Evolutionary conservation across 2,888 invertebrate genomes (phyloP).

Genomic region (Euplexia lucipara): DNA sequence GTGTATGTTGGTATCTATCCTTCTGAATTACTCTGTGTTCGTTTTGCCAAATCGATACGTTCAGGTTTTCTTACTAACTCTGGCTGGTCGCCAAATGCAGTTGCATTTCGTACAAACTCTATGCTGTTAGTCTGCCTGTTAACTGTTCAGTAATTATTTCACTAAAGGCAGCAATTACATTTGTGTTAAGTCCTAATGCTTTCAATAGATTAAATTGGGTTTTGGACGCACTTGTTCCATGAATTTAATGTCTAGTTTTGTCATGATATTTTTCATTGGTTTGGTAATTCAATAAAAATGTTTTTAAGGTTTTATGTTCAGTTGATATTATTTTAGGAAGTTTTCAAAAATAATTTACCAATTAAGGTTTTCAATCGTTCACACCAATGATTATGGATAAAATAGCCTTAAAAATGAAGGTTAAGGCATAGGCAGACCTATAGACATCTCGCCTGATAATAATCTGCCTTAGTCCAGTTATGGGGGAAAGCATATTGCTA

Average conservation of each 20-base stretch:
- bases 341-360: no score
- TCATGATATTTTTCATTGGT: background rate
- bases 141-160: constrained; percentile 58
- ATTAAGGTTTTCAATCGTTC: no score
- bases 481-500: no score
- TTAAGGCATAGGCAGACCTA: no score
- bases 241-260: constrained; percentile 33
- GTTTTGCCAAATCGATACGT: constrained; percentile 73
- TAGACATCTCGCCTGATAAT: no score
- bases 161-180: constrained; percentile 47
- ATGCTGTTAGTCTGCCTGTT: constrained; percentile 27
- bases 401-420: no score
- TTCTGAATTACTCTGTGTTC: constrained; percentile 3
- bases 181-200: constrained; percentile 28
- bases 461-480: no score
- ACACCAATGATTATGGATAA: no score
- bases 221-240: constrained; percentile 14
- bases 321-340: no score
- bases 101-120: constrained; percentile 66
- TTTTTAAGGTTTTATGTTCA: no score
- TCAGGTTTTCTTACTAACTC: constrained; percentile 74
- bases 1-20: background rate
- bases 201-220: constrained; percentile 34
- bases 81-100: constrained; percentile 78
- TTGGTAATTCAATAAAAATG: no score